These are phyloP conservation scores for Gari tellinella DNA, from an alignment of 2,888 invertebrate species.

Conservation along the genomic window DNA sequence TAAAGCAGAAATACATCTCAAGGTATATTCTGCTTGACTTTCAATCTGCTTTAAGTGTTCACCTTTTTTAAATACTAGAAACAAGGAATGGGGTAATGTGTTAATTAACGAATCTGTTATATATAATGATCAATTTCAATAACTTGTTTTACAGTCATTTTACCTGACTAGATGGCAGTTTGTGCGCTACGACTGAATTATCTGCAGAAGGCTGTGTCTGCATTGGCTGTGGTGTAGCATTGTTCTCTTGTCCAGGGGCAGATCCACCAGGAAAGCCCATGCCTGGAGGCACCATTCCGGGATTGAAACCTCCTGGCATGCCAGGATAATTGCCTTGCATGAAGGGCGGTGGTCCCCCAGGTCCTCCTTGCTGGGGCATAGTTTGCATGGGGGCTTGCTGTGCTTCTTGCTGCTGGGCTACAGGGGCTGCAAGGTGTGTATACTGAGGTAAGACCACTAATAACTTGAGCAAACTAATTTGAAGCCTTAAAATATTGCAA, in stretches of 20 bases:
- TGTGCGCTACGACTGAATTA: constrained; percentile 68
- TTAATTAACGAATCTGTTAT: too few species aligned
- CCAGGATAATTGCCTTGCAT: constrained; percentile 44
- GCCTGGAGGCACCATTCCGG: constrained; percentile 74
- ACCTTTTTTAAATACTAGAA: too few species aligned
- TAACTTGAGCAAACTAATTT: too few species aligned
- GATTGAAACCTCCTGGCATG: constrained; percentile 72
- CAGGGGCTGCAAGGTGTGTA: constrained; percentile 55
- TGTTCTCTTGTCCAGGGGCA: too few species aligned
- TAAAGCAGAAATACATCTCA: too few species aligned
- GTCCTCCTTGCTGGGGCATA: constrained; percentile 35
- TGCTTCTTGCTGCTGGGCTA: constrained; percentile 37
- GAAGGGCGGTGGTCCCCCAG: constrained; percentile 34
- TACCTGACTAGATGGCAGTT: constrained; percentile 73
- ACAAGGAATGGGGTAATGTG: too few species aligned
- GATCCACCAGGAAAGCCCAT: constrained; percentile 52
- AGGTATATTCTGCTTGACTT: too few species aligned
- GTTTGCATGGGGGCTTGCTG: constrained; percentile 25
- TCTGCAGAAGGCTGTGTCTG: constrained; percentile 28
- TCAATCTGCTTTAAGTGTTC: too few species aligned
- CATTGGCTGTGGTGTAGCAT: constrained; percentile 13
- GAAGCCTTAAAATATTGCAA: too few species aligned
- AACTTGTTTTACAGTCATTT: background rate
- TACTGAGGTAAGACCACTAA: too few species aligned
- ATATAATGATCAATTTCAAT: background rate